Base-by-base conservation (phyloP, 2,888 invertebrate genomes). In the Melangyna quadrimaculata region DNA sequence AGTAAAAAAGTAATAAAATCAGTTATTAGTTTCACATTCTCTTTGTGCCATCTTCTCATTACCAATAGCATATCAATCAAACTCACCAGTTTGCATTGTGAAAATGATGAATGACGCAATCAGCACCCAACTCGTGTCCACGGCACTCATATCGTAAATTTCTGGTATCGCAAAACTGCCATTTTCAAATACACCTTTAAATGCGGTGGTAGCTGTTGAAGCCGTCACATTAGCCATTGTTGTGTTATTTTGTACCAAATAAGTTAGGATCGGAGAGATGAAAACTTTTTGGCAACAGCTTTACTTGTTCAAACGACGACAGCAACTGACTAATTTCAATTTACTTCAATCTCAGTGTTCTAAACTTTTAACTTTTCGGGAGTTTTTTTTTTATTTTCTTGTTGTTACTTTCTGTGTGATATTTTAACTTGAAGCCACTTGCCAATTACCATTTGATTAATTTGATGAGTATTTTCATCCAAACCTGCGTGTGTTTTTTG, bases 61-160 rank as follows among this genome's bases (percentile, higher is more conserved):
- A 12, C 7, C 32, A 57, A 35, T 35, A 57, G n/a, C n/a, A n/a
- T n/a, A 14, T 12, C 14, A 8, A 0, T 55, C 1, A 9, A 24
- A 71, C 89, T 89, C 91, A 96, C 97, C 97, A 87, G 97, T 97
- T 93, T 97, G 97, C 98, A 98, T 98, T 0, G 97, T 97, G 91
- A 98, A 97, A 88, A 97, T 97, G 89, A 98, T 97, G 90, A 98
- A 97, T 0, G 97, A 95, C 69, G 96, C 96, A 0, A 97, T 96
- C 74, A 98, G 93, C 65, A 98, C 96, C 97, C 97, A 98, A 88
- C 96, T 96, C 10, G 97, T 96, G 90, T 98, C 98, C 90, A 97
- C 97, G 8, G 94, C 94, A 81, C 94, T 95, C 37, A 96, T 94
- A 89, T 94, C 93, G 89, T 94, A 96, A 17, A 94, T 93, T 61